Percentiles rank a stretch among this genome's conserved stretches.
Evolutionary conservation across 2,888 invertebrate genomes (phyloP).

Genomic region (Mimumesa dahlbomi): DNA sequence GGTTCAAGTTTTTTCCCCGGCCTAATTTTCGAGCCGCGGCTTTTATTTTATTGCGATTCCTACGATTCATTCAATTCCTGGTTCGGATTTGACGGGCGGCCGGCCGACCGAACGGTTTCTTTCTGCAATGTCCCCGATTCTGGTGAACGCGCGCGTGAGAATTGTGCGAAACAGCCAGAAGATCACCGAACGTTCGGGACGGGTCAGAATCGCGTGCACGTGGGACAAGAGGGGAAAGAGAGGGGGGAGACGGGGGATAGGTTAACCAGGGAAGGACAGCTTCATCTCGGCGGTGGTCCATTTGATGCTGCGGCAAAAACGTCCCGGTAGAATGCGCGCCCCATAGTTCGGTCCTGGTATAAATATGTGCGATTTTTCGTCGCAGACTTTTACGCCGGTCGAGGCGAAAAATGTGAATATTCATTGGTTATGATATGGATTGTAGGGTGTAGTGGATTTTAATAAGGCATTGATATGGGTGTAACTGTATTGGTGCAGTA

Average conservation of each 20-base stretch:
- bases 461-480: too few relatives aligned
- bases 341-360: conserved; percentile 25
- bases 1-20: conserved; percentile 26
- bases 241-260: conserved; percentile 36
- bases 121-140: conserved; percentile 60
- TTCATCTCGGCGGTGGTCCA: conserved; percentile 78
- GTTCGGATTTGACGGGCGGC: conserved; percentile 39
- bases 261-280: conserved; percentile 68
- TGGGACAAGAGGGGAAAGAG: too few relatives aligned
- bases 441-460: background rate
- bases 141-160: conserved; percentile 69
- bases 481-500: too few relatives aligned
- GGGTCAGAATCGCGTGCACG: conserved; percentile 26
- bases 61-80: conserved; percentile 46
- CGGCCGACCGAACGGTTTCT: conserved; percentile 44
- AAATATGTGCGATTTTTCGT: conserved; percentile 15
- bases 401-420: conserved; percentile 12
- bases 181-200: conserved; percentile 36
- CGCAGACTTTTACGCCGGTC: background rate
- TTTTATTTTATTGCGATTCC: conserved; percentile 59
- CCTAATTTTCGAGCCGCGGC: conserved; percentile 37
- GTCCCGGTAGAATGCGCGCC: conserved; percentile 53
- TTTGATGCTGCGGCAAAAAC: conserved; percentile 65
- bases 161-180: conserved; percentile 65
- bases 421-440: conserved; percentile 1